Base-by-base conservation (phyloP, 2,113 vertebrate genomes). In the Bufo bufo region DNA sequence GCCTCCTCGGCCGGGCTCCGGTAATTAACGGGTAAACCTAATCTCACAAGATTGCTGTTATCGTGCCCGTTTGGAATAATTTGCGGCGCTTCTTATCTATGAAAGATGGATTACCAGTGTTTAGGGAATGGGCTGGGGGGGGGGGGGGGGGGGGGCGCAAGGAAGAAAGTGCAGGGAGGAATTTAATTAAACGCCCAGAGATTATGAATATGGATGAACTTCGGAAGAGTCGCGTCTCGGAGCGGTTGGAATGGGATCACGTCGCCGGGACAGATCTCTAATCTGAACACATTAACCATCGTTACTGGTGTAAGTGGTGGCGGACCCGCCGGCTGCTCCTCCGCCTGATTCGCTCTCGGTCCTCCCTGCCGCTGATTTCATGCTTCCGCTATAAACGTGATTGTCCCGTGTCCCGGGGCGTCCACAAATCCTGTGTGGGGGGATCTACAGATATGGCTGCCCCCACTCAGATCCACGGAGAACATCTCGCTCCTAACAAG, bases 151-250 rank as follows among this genome's bases (percentile, higher is more conserved):
- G 92, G 93, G 63, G 93, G 20, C 33, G 4, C 13, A 43, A 43
- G 84, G 45, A 77, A 56, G 69, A 85, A 85, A 77, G 54, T 74
- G 84, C 59, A 93, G 87, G 90, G 89, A 90, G 90, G 93, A 93
- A 92, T 94, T 94, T 94, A 94, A 94, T 95, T 94, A 94, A 93
- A 92, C 92, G 93, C 92, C 92, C 92, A 91, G 91, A 90, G 91
- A 92, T 93, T 94, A 93, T 93, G 93, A 95, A 93, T 93, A 94
- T 93, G 92, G 91, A 93, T 93, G 90, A 92, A 91, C 93, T 93
- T 93, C 91, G 92, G 90, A 90, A 91, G 91, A 87, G 91, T 91
- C 91, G 88, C 92, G 92, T 92, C 90, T 93, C 92, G 92, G 33
- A 92, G 91, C 91, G 90, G 90, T 90, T 93, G 90, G 89, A 79